Conservation (phyloP, 64 coral and sea anemone species). For the Hydrozoanthus tunicans region DNA sequence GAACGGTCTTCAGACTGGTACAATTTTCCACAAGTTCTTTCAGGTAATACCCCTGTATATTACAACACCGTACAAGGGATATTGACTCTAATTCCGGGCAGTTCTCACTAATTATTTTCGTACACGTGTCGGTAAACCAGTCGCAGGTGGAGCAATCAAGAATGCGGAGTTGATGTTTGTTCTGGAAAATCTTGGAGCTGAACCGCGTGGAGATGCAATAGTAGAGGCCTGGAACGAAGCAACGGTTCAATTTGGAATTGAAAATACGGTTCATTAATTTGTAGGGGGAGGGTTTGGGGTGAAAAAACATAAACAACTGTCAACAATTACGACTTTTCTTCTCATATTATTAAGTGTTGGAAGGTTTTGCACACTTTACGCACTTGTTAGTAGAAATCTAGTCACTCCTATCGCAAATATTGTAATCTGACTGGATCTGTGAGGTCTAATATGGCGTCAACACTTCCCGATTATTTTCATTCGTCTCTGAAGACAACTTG, state of each 20-base stretch:
- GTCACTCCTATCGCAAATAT: too few relatives aligned
- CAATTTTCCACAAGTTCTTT: slow-evolving; percentile 47
- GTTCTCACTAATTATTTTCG: slow-evolving; percentile 51
- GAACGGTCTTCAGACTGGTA: slow-evolving; percentile 44
- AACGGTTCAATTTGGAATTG: background rate
- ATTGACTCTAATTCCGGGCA: slow-evolving; percentile 63
- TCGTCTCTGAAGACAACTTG: too few relatives aligned
- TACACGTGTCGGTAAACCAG: slow-evolving; percentile 67
- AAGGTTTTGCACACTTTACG: too few relatives aligned
- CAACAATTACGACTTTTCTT: background rate
- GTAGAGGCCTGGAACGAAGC: slow-evolving; percentile 46
- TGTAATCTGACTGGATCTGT: too few relatives aligned
- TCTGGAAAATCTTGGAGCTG: slow-evolving; percentile 41
- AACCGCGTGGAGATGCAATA: slow-evolving; percentile 48
- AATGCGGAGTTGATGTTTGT: slow-evolving; percentile 58
- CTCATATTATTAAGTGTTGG: background rate
- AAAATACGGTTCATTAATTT: background rate
- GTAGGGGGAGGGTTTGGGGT: background rate
- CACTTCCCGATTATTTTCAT: too few relatives aligned
- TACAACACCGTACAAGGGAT: slow-evolving; percentile 60
- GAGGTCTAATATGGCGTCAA: too few relatives aligned
- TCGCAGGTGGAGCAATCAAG: slow-evolving; percentile 69
- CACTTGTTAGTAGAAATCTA: too few relatives aligned
- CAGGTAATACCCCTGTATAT: slow-evolving; percentile 68
- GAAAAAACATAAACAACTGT: background rate